These are phyloP conservation scores for Idaea dimidiata DNA, from an alignment of 2,888 invertebrate genomes.

Conservation along the genomic window DNA sequence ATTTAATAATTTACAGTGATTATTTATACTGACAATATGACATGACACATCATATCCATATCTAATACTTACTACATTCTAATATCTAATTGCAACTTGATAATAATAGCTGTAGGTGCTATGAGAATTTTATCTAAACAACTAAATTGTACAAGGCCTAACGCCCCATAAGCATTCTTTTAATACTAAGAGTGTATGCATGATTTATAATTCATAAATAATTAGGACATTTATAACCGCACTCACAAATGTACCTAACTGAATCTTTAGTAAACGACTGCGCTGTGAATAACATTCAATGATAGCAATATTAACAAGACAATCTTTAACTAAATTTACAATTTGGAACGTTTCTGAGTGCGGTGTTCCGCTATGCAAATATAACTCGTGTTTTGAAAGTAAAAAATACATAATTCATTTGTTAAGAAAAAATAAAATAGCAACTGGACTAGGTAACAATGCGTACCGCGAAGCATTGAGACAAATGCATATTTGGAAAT, in stretches of 20 bases:
- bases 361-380: constrained; percentile 43
- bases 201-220: constrained; percentile 76
- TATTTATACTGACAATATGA: constrained; percentile 78
- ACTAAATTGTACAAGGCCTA: constrained; percentile 73
- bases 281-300: neutral
- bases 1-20: constrained; percentile 82
- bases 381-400: constrained; percentile 57
- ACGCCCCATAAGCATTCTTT: constrained; percentile 65
- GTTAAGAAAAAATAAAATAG: constrained; percentile 44
- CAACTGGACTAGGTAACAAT: constrained; percentile 46
- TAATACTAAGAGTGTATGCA: constrained; percentile 79
- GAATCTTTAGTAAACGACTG: neutral
- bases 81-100: constrained; percentile 76
- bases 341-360: neutral
- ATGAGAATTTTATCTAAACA: constrained; percentile 74
- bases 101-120: constrained; percentile 69
- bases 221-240: constrained; percentile 58
- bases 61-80: constrained; percentile 68
- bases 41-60: constrained; percentile 77
- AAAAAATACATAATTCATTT: constrained; percentile 54
- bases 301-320: neutral
- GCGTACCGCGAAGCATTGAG: constrained; percentile 58
- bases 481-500: constrained; percentile 73
- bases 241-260: neutral
- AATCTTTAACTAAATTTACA: neutral